phyloP scores from a whole-genome alignment of 2,113 vertebrate genomes.

The Proterorhinus semilunaris region DNA sequence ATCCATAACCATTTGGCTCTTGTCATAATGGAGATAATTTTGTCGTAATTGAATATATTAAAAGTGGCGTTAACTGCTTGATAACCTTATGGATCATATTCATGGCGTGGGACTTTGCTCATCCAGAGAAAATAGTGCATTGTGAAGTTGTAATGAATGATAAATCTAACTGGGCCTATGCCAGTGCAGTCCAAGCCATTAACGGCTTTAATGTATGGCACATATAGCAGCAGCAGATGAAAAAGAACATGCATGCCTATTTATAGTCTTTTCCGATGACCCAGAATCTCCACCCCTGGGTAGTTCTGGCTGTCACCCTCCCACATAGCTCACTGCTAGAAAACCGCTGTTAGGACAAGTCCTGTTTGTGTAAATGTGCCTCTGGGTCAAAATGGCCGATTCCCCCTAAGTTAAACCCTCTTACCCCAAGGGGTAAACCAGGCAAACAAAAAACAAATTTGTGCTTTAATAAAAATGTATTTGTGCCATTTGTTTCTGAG shows the following conservation, averaged over 20 bases:
- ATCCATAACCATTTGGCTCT: no score
- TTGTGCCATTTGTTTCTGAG: no score
- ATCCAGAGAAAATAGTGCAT: background rate
- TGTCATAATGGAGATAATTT: no score
- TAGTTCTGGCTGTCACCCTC: background rate
- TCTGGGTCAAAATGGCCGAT: background rate
- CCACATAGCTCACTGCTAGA: conserved; percentile 3
- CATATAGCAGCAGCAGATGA: background rate
- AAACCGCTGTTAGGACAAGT: conserved; percentile 1
- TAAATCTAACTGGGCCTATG: background rate
- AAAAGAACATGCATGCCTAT: background rate
- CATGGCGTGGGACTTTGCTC: no score
- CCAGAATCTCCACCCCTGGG: background rate
- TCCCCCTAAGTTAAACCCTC: background rate
- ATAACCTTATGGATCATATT: no score
- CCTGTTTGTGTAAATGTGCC: background rate
- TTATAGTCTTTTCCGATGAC: conserved; percentile 1
- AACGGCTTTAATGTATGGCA: background rate
- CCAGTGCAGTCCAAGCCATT: background rate
- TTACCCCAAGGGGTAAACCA: background rate
- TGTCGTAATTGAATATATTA: no score
- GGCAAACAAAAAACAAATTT: background rate
- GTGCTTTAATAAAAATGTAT: no score
- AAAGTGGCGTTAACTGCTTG: no score
- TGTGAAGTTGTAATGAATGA: background rate